Percentiles rank a stretch among this genome's conserved stretches.
Conservation (phyloP, 2,888 invertebrate genomes). For the Microchrysa polita region DNA sequence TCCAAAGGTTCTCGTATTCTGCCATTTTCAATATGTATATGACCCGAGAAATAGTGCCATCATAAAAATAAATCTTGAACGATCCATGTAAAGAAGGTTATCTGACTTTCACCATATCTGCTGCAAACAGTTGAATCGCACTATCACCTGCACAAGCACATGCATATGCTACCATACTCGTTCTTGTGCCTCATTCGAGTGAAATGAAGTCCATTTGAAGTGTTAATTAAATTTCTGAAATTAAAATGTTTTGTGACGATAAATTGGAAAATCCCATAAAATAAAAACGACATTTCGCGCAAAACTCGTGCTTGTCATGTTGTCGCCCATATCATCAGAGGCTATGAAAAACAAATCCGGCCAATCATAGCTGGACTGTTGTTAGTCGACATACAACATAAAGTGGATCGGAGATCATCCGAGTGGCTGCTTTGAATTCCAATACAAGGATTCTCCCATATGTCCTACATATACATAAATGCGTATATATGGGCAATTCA, state of each 20-base stretch:
- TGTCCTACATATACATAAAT: neutral
- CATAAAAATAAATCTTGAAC: too few species aligned
- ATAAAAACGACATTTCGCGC: slow-evolving; percentile 50
- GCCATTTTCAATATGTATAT: too few species aligned
- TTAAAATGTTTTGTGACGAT: slow-evolving; percentile 65
- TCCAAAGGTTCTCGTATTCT: too few species aligned
- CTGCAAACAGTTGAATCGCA: too few species aligned
- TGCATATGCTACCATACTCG: too few species aligned
- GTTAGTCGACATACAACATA: slow-evolving; percentile 25
- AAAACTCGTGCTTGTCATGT: neutral
- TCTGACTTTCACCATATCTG: too few species aligned
- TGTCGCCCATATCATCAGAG: too few species aligned
- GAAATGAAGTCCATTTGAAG: slow-evolving; percentile 48
- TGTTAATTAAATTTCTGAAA: slow-evolving; percentile 65
- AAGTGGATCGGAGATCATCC: slow-evolving; percentile 17
- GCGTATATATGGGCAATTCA: slow-evolving; percentile 21
- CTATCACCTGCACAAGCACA: too few species aligned
- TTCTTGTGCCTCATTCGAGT: neutral
- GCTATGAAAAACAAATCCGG: slow-evolving; percentile 25
- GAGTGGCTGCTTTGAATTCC: neutral
- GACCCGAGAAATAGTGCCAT: too few species aligned
- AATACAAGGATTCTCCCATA: neutral
- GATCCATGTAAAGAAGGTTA: too few species aligned
- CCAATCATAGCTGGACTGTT: slow-evolving; percentile 29
- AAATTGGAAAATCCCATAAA: slow-evolving; percentile 62